Evolutionary conservation across 2,888 invertebrate species (phyloP).

Genomic region (Phortica magna): DNA sequence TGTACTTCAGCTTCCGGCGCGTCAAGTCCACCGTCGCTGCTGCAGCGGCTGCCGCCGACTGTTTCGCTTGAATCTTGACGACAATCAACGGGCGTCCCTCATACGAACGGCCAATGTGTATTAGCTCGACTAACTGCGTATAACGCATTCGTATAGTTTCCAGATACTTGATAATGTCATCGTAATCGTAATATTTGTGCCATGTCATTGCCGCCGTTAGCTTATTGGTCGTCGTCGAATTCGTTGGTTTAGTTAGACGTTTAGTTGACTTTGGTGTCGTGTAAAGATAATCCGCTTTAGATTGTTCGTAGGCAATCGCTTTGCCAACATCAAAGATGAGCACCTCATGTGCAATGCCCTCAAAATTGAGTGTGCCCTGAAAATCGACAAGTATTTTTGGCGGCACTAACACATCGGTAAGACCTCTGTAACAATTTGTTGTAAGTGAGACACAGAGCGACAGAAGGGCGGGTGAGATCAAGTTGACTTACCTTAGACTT

Average conservation of each 20-base stretch:
- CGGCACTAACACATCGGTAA: conserved; percentile 86
- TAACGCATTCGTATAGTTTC: conserved; percentile 84
- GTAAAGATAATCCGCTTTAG: conserved; percentile 79
- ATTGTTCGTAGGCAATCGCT: conserved; percentile 84
- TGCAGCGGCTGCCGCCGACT: conserved; percentile 56
- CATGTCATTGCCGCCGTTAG: conserved; percentile 79
- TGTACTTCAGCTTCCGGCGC: conserved; percentile 66
- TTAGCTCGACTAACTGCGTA: conserved; percentile 83
- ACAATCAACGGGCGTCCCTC: conserved; percentile 86
- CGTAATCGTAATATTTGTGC: conserved; percentile 85
- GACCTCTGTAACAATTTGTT: conserved; percentile 74
- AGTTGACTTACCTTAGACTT: conserved; percentile 74
- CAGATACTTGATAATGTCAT: conserved; percentile 84
- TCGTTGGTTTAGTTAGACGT: conserved; percentile 9
- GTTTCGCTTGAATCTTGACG: conserved; percentile 82
- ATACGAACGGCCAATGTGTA: conserved; percentile 85
- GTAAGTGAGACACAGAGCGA: neutral
- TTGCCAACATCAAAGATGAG: conserved; percentile 87
- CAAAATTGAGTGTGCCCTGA: conserved; percentile 80
- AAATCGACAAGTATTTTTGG: conserved; percentile 80
- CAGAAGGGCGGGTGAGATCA: no score
- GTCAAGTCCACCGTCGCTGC: conserved; percentile 58
- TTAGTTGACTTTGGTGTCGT: conserved; percentile 49
- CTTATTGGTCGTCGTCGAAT: conserved; percentile 42
- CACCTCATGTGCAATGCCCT: conserved; percentile 82